phyloP scores from a whole-genome alignment of 2,888 invertebrate species.

The Alloplasta piceator region DNA sequence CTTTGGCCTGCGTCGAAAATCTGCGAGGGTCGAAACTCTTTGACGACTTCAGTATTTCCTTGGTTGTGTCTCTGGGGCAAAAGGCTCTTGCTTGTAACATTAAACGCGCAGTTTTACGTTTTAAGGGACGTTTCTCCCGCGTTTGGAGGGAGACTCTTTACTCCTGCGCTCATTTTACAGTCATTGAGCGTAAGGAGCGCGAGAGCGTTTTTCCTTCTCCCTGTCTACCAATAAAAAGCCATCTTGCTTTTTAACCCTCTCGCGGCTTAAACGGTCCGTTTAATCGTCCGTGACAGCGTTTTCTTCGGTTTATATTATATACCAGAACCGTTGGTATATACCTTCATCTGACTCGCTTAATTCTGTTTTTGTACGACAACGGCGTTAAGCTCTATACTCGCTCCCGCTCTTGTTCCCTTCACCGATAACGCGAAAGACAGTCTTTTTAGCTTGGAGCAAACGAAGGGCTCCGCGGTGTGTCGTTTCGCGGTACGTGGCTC shows the following conservation, averaged over 20 bases:
- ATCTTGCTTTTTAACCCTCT: constrained; percentile 82
- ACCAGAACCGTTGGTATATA: background rate
- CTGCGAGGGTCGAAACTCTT: constrained; percentile 48
- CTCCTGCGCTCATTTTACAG: constrained; percentile 79
- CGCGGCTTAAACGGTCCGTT: constrained; percentile 75
- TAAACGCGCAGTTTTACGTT: constrained; percentile 39
- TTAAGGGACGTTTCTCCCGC: constrained; percentile 44
- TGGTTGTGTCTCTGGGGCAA: background rate
- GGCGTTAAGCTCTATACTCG: constrained; percentile 51
- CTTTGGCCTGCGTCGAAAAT: constrained; percentile 1
- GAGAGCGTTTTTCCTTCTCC: constrained; percentile 66
- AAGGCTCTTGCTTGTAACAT: constrained; percentile 22
- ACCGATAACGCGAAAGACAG: constrained; percentile 36
- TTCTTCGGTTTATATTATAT: constrained; percentile 42
- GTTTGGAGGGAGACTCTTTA: constrained; percentile 48
- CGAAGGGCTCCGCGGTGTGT: constrained; percentile 67
- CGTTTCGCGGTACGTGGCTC: constrained; percentile 67
- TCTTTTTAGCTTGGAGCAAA: constrained; percentile 42
- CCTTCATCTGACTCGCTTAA: constrained; percentile 52
- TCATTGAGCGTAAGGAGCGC: constrained; percentile 79
- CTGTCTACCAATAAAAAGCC: constrained; percentile 80
- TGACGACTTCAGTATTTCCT: constrained; percentile 35
- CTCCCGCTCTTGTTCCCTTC: constrained; percentile 6
- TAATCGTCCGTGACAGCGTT: constrained; percentile 74
- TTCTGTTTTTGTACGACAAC: constrained; percentile 53